Evolutionary conservation across 2,888 invertebrate genomes (phyloP).

Genomic region (Meiosimyza decipiens): DNA sequence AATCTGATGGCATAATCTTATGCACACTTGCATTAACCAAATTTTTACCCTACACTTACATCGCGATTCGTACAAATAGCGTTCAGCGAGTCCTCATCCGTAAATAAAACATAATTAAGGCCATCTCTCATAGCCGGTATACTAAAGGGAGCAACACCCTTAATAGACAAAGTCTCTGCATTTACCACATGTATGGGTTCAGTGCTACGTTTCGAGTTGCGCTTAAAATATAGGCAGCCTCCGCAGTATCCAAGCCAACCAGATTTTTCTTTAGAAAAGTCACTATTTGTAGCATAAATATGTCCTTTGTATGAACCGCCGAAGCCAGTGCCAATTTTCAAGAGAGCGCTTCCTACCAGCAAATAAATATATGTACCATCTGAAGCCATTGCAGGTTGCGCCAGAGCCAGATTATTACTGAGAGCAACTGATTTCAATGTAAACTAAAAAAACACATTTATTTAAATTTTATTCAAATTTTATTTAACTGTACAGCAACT

Average conservation of each 20-base stretch:
- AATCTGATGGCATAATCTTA: too few relatives aligned
- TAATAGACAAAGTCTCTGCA: slow-evolving; percentile 68
- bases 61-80: slow-evolving; percentile 84
- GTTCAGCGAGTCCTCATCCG: slow-evolving; percentile 83
- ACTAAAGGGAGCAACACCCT: slow-evolving; percentile 64
- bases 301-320: slow-evolving; percentile 93
- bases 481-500: slow-evolving; percentile 38
- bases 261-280: slow-evolving; percentile 82
- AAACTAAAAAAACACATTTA: slow-evolving; percentile 51
- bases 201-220: slow-evolving; percentile 68
- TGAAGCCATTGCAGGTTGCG: slow-evolving; percentile 77
- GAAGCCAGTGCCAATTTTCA: slow-evolving; percentile 96
- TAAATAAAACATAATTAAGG: slow-evolving; percentile 70
- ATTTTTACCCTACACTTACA: slow-evolving; percentile 67
- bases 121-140: slow-evolving; percentile 63
- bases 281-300: slow-evolving; percentile 84
- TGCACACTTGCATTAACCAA: too few relatives aligned
- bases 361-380: slow-evolving; percentile 93
- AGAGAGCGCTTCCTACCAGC: slow-evolving; percentile 83
- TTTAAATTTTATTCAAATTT: too few relatives aligned
- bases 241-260: slow-evolving; percentile 90
- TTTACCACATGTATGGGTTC: slow-evolving; percentile 67
- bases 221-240: slow-evolving; percentile 83
- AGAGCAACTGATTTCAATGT: slow-evolving; percentile 59
- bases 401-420: slow-evolving; percentile 68